Base-by-base conservation (phyloP, 37 sponge, comb jelly and placozoan species). In the Tethya wilhelma region DNA sequence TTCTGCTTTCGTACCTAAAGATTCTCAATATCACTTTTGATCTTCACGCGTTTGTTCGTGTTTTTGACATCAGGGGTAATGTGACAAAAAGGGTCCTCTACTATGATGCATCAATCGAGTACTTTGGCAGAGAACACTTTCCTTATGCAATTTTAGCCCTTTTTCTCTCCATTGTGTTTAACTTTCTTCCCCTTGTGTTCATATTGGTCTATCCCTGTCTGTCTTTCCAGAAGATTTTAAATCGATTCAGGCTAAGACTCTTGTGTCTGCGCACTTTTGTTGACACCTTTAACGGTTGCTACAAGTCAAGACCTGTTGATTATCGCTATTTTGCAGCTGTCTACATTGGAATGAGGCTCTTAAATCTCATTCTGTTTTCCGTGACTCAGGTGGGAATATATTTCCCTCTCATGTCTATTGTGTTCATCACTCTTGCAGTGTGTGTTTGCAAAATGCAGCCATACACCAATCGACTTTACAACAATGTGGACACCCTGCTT, bases 1-100 rank as follows among this genome's bases (percentile, higher is more conserved):
- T 66, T 23, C 38, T 79, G 6, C 79, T 79, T 23, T 67, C 68
- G 33, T 64, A 64, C 57, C 25, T 67, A 7, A 79, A 79, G 37
- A 56, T 81, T 31, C 64, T 59, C 4, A 44, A 42, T 28, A 49
- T 59, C 26, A 17, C 62, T 1, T 71, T 81, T 71, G 73, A 72
- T 31, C 33, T 81, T 12, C 64, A 72, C 38, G 11, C 38, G 38
- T 53, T 32, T 59, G 39, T 64, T 17, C 44, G 8, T 19, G 34
- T 71, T n/a, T 79, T 45, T 28, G 19, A 66, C 30, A 63, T 79
- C 41, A 9, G 37, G 11, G 79, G 79, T 67, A 11, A 43, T 12
- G 5, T 44, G 5, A 6, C 17, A 2, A 29, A 12, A 19, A n/a
- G n/a, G n/a, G 26, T 39, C 23, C 69, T 79, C 37, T 79, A 67